Evolutionary conservation across 2,888 invertebrate species (phyloP), one percentile per base, ranked within the genome.

Genomic region (Athrips mouffetella): DNA sequence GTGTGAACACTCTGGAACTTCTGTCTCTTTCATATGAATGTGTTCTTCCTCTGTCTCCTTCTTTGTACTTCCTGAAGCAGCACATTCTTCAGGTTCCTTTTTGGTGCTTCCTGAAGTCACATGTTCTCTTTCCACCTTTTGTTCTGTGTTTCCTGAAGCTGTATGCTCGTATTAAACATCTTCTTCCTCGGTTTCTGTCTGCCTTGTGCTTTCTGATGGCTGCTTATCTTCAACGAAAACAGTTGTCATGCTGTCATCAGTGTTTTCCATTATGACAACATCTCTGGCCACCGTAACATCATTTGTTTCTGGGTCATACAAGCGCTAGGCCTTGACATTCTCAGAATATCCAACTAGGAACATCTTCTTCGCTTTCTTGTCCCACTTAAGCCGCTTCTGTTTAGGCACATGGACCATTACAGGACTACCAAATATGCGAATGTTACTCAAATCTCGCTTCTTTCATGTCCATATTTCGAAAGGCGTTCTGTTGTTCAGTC

Each of bases 261-360:
- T 21, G 10, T 39, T 21, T 7, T 40, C 40, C 11, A 40, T 40
- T 1, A 40, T 15, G 23, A 40, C 48, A 6, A 55, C 52, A 52
- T 57, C 59, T 42, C 52, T 54, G 25, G 30, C 41, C 6, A 20
- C 13, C n/a, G 11, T 49, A 3, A 51, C 5, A 1, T 25, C 0
- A 0, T 8, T 1, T 0, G 46, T 6, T 1, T 10, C 41, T 21
- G 55, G 56, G 39, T 62, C 45, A 47, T 59, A 64, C 5, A 63
- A 6, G 0, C 60, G 21, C 42, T 61, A 63, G 0, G 62, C 62
- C 30, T 63, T 65, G 2, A 51, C 33, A 52, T 60, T 54, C 0
- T 62, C 59, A 1, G 59, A 31, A 41, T 54, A 63, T 5, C 60
- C 61, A 39, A 60, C 54, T 15, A 60, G 48, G 11, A 33, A 40